A percentile compares a stretch with the other conserved stretches of the same genome.
These are phyloP conservation scores for Leptinotarsa lineolata DNA, from an alignment of 1,140 invertebrate species.

Conservation along the genomic window DNA sequence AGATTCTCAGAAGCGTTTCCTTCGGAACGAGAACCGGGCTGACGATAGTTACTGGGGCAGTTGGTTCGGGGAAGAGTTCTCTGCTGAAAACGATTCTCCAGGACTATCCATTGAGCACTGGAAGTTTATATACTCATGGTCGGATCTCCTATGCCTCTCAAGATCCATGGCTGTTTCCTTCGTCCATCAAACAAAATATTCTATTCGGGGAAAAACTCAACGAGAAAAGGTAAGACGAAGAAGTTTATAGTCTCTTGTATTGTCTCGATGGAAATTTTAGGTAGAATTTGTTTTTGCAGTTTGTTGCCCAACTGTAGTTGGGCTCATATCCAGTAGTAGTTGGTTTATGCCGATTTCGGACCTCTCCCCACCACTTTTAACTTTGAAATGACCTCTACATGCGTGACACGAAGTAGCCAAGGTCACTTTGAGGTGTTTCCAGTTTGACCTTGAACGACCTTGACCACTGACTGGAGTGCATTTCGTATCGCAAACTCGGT, in stretches of 20 bases:
- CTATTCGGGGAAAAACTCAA: slow-evolving; percentile 61
- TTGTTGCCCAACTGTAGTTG: too few relatives aligned
- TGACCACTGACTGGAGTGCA: too few relatives aligned
- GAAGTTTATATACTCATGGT: slow-evolving; percentile 63
- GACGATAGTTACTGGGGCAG: slow-evolving; percentile 73
- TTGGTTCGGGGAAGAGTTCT: slow-evolving; percentile 84
- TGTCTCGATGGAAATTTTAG: too few relatives aligned
- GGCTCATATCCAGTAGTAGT: too few relatives aligned
- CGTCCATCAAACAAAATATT: slow-evolving; percentile 66
- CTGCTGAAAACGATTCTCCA: slow-evolving; percentile 71
- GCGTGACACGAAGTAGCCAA: too few relatives aligned
- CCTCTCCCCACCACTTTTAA: too few relatives aligned
- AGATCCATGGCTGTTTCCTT: slow-evolving; percentile 77
- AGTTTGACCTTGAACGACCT: too few relatives aligned
- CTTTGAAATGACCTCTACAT: too few relatives aligned
- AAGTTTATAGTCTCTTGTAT: background rate
- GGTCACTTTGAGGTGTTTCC: too few relatives aligned
- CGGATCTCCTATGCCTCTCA: slow-evolving; percentile 78
- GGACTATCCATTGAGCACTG: slow-evolving; percentile 63
- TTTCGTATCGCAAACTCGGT: too few relatives aligned
- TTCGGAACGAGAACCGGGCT: slow-evolving; percentile 57
- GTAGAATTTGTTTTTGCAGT: too few relatives aligned
- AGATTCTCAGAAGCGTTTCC: slow-evolving; percentile 58
- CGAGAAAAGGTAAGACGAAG: slow-evolving; percentile 62
- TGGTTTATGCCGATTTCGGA: too few relatives aligned